phyloP scores from a whole-genome alignment of 2,888 invertebrate genomes.

The Scaptomyza parva region DNA sequence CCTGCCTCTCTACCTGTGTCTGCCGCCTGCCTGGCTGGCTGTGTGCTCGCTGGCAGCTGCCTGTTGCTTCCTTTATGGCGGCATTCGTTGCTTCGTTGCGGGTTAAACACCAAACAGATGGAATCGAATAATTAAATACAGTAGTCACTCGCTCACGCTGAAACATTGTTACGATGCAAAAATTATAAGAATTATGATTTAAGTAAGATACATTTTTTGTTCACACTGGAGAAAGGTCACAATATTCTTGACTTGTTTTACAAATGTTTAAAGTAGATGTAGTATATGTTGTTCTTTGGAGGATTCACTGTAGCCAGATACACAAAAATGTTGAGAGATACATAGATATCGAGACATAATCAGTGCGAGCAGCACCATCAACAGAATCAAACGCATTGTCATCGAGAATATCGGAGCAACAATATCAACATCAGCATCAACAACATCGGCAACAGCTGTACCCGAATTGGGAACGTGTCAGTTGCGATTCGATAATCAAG shows the following conservation, averaged over 20 bases:
- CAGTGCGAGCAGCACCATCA: not conserved
- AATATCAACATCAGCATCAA: not conserved
- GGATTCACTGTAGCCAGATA: slow-evolving; percentile 6
- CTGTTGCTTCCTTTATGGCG: slow-evolving; percentile 10
- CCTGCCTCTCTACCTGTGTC: not conserved
- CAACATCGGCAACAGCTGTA: slow-evolving; percentile 9
- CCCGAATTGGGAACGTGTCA: slow-evolving; percentile 40
- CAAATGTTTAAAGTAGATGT: not conserved
- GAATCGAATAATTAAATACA: slow-evolving; percentile 19
- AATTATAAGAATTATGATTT: too few species aligned
- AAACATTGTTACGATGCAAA: not conserved
- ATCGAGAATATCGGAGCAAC: not conserved
- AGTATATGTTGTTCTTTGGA: too few species aligned
- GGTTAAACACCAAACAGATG: slow-evolving; percentile 4
- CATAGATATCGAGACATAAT: slow-evolving; percentile 7
- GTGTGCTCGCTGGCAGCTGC: not conserved
- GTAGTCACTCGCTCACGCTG: not conserved
- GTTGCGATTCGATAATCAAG: slow-evolving; percentile 55
- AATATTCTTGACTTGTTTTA: not conserved
- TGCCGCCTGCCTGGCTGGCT: not conserved
- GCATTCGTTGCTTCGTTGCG: slow-evolving; percentile 1
- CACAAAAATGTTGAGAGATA: slow-evolving; percentile 3
- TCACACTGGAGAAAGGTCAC: not conserved
- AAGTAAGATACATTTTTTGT: too few species aligned
- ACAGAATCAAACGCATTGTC: not conserved